A percentile compares a stretch with the other conserved stretches of the same genome.
Evolutionary conservation across 30 jellyfish, hydroid and myxozoan species (phyloP).

Genomic region (Hydractinia echinata): DNA sequence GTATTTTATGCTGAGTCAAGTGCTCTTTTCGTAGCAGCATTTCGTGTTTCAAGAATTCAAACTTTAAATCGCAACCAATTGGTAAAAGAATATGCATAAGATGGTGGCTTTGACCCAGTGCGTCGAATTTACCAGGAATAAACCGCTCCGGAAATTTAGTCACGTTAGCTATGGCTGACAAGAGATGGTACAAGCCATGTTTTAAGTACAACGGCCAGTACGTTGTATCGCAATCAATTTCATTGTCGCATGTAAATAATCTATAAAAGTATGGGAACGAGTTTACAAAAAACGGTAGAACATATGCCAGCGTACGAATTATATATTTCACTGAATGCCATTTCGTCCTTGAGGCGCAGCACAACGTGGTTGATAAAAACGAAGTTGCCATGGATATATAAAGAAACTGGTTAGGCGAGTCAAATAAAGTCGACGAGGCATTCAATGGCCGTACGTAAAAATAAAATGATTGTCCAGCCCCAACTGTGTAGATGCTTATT

Average conservation of each 20-base stretch:
- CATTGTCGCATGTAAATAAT: constrained; percentile 34
- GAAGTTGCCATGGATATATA: constrained; percentile 57
- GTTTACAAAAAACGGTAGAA: constrained; percentile 79
- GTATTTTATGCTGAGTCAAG: no score
- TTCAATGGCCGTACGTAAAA: constrained; percentile 66
- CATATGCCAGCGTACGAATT: constrained; percentile 68
- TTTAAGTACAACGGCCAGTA: constrained; percentile 46
- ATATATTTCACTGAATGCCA: constrained; percentile 66
- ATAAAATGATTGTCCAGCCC: constrained; percentile 84
- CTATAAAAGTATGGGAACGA: constrained; percentile 82
- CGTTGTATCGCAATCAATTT: constrained; percentile 40
- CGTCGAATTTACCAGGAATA: constrained; percentile 87
- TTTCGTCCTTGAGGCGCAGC: constrained; percentile 66
- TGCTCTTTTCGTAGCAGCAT: no score
- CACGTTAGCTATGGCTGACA: constrained; percentile 79
- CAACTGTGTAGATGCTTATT: constrained; percentile 78
- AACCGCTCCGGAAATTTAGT: constrained; percentile 82
- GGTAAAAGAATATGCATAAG: constrained; percentile 77
- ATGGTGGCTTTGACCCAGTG: constrained; percentile 88
- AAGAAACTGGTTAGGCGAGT: constrained; percentile 42
- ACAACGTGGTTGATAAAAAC: constrained; percentile 53
- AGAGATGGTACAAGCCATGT: constrained; percentile 52
- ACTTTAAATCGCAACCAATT: constrained; percentile 71
- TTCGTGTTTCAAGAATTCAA: constrained; percentile 18
- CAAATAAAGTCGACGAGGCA: constrained; percentile 19